phyloP scores from a whole-genome alignment of 1,140 invertebrate genomes.

The Micrasema minimum region DNA sequence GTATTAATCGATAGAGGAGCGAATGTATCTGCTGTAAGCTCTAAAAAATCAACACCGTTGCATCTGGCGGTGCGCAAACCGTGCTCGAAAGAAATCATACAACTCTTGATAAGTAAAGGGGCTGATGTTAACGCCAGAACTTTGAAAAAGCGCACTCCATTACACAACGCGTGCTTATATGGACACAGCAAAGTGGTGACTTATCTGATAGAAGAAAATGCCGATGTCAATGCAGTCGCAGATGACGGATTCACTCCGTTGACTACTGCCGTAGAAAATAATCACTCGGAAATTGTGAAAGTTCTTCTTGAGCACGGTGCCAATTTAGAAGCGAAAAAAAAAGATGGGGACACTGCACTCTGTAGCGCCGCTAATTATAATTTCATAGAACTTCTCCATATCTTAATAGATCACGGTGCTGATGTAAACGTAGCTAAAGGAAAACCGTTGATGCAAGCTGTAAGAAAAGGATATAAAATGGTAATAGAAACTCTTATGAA shows the following conservation, averaged over 20 bases:
- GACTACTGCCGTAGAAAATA: background rate
- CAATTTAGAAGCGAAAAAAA: background rate
- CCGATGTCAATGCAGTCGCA: background rate
- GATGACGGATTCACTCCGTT: background rate
- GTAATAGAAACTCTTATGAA: background rate
- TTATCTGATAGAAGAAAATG: background rate
- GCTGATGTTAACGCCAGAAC: background rate
- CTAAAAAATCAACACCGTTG: conserved; percentile 1
- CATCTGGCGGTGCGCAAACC: background rate
- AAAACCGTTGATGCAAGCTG: background rate
- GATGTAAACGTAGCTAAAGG: background rate
- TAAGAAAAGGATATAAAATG: background rate
- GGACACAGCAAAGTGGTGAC: background rate
- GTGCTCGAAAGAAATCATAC: background rate
- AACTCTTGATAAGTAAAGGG: conserved; percentile 11
- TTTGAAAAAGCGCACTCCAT: background rate
- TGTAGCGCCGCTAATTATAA: background rate
- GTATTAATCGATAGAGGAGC: conserved; percentile 2
- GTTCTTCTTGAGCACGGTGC: conserved; percentile 2
- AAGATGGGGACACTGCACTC: background rate
- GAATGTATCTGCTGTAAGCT: background rate
- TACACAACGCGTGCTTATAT: background rate
- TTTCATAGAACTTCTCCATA: background rate
- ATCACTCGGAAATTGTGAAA: background rate
- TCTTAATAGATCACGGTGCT: background rate